Conservation (phyloP, 2,113 vertebrate genomes). For the Pongo abelii region DNA sequence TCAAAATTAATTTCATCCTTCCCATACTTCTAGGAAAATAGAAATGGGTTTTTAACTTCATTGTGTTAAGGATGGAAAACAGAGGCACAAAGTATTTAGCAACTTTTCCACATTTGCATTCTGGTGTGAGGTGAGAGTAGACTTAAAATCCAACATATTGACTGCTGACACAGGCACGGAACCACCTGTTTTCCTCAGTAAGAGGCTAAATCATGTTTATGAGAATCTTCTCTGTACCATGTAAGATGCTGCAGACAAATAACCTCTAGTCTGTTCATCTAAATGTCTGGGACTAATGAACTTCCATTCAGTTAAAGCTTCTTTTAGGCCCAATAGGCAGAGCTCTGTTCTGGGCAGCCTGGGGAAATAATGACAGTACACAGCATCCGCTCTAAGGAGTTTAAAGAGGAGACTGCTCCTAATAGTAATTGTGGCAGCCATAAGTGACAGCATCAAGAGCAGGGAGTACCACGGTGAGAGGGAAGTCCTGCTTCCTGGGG, state of each 20-base stretch:
- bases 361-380: fast-evolving
- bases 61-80: not conserved
- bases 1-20: not conserved
- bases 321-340: not conserved
- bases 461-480: not conserved
- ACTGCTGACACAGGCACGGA: fast-evolving
- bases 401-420: not conserved
- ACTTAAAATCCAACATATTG: fast-evolving
- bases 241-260: not conserved
- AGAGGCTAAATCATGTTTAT: not conserved
- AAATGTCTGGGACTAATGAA: not conserved
- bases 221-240: not conserved
- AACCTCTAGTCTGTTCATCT: not conserved
- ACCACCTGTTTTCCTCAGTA: not conserved
- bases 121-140: fast-evolving
- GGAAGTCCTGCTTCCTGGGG: not conserved
- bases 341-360: not conserved
- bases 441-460: not conserved
- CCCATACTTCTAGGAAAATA: too few species aligned
- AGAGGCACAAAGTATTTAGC: not conserved
- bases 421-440: too few species aligned
- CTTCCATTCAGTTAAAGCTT: not conserved
- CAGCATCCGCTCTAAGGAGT: not conserved
- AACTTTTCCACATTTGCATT: not conserved
- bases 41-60: not conserved